These are phyloP conservation scores for Drosophila merina DNA, from an alignment of 2,888 invertebrate genomes.

Conservation along the genomic window DNA sequence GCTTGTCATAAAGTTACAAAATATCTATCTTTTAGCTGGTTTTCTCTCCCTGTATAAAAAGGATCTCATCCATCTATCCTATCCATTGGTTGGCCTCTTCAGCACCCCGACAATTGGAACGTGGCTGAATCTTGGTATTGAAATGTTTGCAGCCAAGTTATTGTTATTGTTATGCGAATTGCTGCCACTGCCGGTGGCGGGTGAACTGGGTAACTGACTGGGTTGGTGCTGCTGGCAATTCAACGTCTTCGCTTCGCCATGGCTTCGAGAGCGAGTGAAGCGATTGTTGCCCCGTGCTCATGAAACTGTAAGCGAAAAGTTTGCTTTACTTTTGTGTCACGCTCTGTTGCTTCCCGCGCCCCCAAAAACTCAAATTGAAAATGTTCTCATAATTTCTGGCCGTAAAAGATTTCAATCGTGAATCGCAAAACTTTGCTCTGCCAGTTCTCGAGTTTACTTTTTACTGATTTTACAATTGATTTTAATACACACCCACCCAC, in stretches of 20 bases:
- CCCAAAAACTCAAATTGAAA: slow-evolving; percentile 71
- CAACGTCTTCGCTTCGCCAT: slow-evolving; percentile 60
- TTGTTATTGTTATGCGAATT: slow-evolving; percentile 78
- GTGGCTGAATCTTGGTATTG: slow-evolving; percentile 72
- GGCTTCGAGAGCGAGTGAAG: slow-evolving; percentile 45
- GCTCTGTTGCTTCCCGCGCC: slow-evolving; percentile 65
- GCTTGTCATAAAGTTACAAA: background rate
- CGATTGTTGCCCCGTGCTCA: slow-evolving; percentile 65
- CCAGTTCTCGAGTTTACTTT: slow-evolving; percentile 64
- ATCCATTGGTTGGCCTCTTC: slow-evolving; percentile 41
- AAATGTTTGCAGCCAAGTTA: slow-evolving; percentile 78
- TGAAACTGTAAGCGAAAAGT: slow-evolving; percentile 75
- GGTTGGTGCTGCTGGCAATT: slow-evolving; percentile 57
- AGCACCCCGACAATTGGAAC: slow-evolving; percentile 65
- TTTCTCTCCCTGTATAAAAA: slow-evolving; percentile 19
- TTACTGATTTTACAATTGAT: slow-evolving; percentile 77
- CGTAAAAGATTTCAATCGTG: slow-evolving; percentile 81
- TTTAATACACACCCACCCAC: slow-evolving; percentile 55
- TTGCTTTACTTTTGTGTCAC: slow-evolving; percentile 76
- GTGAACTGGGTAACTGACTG: slow-evolving; percentile 3
- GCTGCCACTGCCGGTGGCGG: slow-evolving; percentile 46
- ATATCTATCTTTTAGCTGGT: background rate
- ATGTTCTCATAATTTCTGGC: slow-evolving; percentile 78
- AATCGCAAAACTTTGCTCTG: slow-evolving; percentile 75
- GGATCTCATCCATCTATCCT: slow-evolving; percentile 49